phyloP scores from a whole-genome alignment of 2,797 vertebrate species.

The Apodemus agrarius region DNA sequence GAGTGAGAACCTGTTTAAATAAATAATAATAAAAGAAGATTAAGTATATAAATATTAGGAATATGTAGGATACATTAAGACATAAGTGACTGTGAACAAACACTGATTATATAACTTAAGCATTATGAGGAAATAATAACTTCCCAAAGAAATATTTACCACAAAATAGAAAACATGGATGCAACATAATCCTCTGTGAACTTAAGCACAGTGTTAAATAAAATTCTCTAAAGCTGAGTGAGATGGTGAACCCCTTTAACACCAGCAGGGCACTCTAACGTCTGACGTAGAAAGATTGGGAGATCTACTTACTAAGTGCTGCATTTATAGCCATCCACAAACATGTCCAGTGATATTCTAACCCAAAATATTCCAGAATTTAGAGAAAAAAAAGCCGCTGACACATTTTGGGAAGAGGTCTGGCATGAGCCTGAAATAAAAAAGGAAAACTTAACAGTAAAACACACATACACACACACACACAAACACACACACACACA shows the following conservation, averaged over 20 bases:
- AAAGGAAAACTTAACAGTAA: not conserved
- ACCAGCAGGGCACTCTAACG: not conserved
- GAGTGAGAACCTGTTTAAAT: not conserved
- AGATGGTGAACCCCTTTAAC: not conserved
- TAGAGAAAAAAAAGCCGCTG: not conserved
- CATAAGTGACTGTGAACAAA: not conserved
- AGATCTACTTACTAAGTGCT: not conserved
- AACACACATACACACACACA: not conserved
- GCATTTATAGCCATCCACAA: not conserved
- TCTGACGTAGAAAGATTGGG: not conserved
- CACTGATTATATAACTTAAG: not conserved
- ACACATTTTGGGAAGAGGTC: not conserved
- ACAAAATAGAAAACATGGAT: not conserved
- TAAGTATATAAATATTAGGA: not conserved
- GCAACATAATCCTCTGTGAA: too few species aligned
- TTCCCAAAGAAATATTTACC: not conserved
- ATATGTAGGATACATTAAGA: not conserved
- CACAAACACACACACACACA: not conserved
- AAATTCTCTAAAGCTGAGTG: not conserved
- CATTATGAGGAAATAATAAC: not conserved
- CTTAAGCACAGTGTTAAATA: not conserved
- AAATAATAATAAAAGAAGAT: not conserved
- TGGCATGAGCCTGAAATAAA: slow-evolving; percentile 10
- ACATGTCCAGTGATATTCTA: not conserved
- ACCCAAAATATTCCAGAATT: slow-evolving; percentile 29